Evolutionary conservation across 2,797 vertebrate genomes (phyloP).

Genomic region (Eulemur albifrons): DNA sequence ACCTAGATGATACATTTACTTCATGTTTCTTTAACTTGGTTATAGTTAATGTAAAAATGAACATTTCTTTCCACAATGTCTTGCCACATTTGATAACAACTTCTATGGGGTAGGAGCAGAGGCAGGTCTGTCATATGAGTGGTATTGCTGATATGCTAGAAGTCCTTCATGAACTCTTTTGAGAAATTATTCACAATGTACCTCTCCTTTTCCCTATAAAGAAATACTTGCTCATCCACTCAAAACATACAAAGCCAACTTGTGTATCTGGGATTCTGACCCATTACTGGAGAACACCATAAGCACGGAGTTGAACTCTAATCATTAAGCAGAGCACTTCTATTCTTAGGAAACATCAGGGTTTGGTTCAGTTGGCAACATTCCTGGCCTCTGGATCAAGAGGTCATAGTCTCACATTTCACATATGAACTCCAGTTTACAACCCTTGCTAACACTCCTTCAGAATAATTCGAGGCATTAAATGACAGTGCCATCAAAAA

Average conservation of each 20-base stretch:
- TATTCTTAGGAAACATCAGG: conserved; percentile 69
- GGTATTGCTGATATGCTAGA: not conserved
- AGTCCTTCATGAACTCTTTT: not conserved
- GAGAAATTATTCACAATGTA: not conserved
- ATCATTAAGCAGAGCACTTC: conserved; percentile 40
- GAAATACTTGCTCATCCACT: not conserved
- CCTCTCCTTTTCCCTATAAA: not conserved
- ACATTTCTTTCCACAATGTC: not conserved
- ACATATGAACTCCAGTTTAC: conserved; percentile 41
- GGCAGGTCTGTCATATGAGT: not conserved
- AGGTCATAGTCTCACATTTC: conserved; percentile 72
- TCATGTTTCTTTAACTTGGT: not conserved
- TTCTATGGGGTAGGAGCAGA: not conserved
- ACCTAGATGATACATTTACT: not conserved
- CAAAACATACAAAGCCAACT: not conserved
- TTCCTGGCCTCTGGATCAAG: conserved; percentile 52
- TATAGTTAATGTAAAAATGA: not conserved
- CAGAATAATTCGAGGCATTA: conserved; percentile 23
- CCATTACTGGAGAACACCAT: not conserved
- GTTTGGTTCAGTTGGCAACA: conserved; percentile 46
- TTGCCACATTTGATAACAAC: not conserved
- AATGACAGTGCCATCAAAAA: conserved; percentile 10
- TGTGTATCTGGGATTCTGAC: not conserved
- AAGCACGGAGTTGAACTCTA: not conserved
- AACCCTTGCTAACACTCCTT: conserved; percentile 33